Conservation (phyloP, 2,113 vertebrate genomes). For the Rhabdomys dilectus region DNA sequence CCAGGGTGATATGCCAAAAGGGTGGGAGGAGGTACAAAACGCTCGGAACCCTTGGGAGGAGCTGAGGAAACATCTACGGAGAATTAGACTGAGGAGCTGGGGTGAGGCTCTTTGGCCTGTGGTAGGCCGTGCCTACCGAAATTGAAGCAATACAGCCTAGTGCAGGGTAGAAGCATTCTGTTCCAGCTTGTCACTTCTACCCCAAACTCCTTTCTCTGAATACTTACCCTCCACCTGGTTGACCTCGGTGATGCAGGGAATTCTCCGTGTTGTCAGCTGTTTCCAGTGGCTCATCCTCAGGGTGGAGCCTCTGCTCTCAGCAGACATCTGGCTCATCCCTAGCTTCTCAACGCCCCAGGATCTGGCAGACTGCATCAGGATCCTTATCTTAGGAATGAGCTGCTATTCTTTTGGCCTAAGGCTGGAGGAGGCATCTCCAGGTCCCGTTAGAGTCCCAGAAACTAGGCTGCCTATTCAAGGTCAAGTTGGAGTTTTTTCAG, state of each 20-base stretch:
- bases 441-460: constrained; percentile 67
- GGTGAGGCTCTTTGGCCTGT: constrained; percentile 15
- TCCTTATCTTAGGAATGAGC: constrained; percentile 77
- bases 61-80: constrained; percentile 36
- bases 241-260: background rate
- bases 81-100: constrained; percentile 14
- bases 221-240: background rate
- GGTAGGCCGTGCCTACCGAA: background rate
- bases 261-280: background rate
- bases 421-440: constrained; percentile 27
- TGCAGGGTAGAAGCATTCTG: background rate
- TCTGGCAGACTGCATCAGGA: constrained; percentile 59
- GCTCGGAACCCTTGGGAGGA: constrained; percentile 23
- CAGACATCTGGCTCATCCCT: constrained; percentile 14
- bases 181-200: background rate
- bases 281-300: background rate
- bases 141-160: background rate
- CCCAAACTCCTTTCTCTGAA: background rate
- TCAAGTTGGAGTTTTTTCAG: background rate
- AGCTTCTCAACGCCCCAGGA: background rate
- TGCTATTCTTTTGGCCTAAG: constrained; percentile 35
- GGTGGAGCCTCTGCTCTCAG: constrained; percentile 37
- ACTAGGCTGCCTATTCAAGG: background rate
- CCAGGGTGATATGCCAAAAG: background rate
- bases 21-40: background rate